Percentiles rank a stretch among this genome's conserved stretches.
These are phyloP conservation scores for Thecophora atra DNA, from an alignment of 2,888 invertebrate genomes.

Conservation along the genomic window DNA sequence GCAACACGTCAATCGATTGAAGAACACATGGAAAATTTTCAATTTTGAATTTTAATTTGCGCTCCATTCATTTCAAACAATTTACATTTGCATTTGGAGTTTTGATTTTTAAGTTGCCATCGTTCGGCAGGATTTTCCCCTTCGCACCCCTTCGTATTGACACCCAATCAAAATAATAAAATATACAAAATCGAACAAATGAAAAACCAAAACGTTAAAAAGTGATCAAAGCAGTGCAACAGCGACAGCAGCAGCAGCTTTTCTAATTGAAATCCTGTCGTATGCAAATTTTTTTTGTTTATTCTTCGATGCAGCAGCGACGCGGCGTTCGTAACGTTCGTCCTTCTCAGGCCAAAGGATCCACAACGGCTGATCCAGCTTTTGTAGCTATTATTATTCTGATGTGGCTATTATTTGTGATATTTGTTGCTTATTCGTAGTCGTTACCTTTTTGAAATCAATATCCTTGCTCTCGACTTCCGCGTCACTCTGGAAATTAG, in stretches of 20 bases:
- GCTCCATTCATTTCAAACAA: background rate
- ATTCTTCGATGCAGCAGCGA: slow-evolving; percentile 2
- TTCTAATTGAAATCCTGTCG: slow-evolving; percentile 1
- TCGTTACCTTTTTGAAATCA: slow-evolving; percentile 28
- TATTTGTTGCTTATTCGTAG: slow-evolving; percentile 5
- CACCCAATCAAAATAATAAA: slow-evolving; percentile 32
- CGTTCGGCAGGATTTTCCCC: slow-evolving; percentile 5
- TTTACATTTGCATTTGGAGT: slow-evolving; percentile 3
- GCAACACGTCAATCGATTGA: background rate
- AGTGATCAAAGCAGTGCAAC: background rate
- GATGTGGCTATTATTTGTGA: slow-evolving; percentile 29
- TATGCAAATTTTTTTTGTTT: slow-evolving; percentile 18
- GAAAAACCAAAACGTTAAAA: background rate
- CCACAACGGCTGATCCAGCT: slow-evolving; percentile 34
- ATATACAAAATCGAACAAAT: slow-evolving; percentile 34
- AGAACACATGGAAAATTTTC: background rate
- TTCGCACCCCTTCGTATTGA: slow-evolving; percentile 9
- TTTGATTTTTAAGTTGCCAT: background rate
- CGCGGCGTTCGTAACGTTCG: slow-evolving; percentile 11
- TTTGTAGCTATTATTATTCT: slow-evolving; percentile 32
- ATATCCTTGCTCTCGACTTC: slow-evolving; percentile 21
- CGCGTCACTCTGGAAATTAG: too few relatives aligned
- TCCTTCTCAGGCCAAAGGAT: background rate
- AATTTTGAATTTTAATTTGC: slow-evolving; percentile 29
- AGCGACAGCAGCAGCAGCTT: background rate